Percentiles rank a stretch among this genome's conserved stretches.
These are phyloP conservation scores for Geotrupes spiniger DNA, from an alignment of 2,888 invertebrate species.

Conservation along the genomic window DNA sequence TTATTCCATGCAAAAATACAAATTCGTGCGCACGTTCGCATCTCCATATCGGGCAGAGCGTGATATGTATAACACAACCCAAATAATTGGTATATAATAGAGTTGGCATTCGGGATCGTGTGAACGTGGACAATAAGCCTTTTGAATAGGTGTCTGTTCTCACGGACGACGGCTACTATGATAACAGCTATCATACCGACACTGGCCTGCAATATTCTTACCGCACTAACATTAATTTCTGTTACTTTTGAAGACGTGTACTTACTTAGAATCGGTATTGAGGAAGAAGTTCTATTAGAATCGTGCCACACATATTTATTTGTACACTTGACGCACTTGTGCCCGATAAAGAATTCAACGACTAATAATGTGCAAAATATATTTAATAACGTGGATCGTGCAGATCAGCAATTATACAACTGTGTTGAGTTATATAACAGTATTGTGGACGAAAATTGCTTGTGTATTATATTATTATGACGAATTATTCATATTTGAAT, in stretches of 20 bases:
- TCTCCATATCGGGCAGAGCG: slow-evolving; percentile 45
- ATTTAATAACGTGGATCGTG: too few species aligned
- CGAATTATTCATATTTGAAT: too few species aligned
- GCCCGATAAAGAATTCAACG: too few species aligned
- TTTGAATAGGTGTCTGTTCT: slow-evolving; percentile 31
- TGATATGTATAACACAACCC: slow-evolving; percentile 51
- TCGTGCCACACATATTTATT: slow-evolving; percentile 7
- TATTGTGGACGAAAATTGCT: too few species aligned
- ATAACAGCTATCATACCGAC: slow-evolving; percentile 32
- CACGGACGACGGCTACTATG: slow-evolving; percentile 28
- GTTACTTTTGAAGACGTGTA: slow-evolving; percentile 20
- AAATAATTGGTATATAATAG: slow-evolving; percentile 50
- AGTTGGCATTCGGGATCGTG: slow-evolving; percentile 46
- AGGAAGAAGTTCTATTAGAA: slow-evolving; percentile 3
- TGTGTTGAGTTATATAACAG: too few species aligned
- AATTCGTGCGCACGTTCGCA: slow-evolving; percentile 46
- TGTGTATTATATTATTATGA: too few species aligned
- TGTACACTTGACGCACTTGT: too few species aligned
- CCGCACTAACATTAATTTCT: slow-evolving; percentile 26
- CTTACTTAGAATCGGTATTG: not conserved
- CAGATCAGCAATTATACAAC: too few species aligned
- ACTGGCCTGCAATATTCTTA: slow-evolving; percentile 27
- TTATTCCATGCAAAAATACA: slow-evolving; percentile 34
- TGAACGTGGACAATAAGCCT: slow-evolving; percentile 37
- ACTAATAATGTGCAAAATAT: too few species aligned